Conservation (phyloP, 1,140 invertebrate species). For the Calliphora vicina region DNA sequence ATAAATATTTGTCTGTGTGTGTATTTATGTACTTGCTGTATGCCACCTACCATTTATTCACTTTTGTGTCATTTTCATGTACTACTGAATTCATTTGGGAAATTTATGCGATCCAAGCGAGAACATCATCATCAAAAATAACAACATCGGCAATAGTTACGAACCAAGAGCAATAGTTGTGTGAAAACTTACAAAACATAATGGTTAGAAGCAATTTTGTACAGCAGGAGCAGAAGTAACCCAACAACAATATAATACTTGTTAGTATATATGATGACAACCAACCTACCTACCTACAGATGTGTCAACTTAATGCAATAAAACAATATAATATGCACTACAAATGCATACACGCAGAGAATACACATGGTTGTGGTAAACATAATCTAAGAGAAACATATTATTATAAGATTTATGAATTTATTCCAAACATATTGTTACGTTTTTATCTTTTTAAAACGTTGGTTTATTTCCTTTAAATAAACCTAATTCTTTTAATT, state of each 20-base stretch:
- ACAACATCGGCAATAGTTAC: neutral
- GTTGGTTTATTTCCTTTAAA: no score
- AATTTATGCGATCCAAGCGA: slow-evolving; percentile 53
- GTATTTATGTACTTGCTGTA: neutral
- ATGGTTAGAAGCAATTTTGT: neutral
- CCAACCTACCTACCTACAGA: neutral
- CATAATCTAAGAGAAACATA: no score
- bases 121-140: slow-evolving; percentile 56
- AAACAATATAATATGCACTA: neutral
- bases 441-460: no score
- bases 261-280: neutral
- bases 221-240: neutral
- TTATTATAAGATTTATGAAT: no score
- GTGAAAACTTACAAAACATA: neutral
- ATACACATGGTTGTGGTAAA: no score
- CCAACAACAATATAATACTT: neutral
- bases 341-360: neutral
- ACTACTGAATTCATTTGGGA: slow-evolving; percentile 43
- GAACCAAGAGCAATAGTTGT: slow-evolving; percentile 8
- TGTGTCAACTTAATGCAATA: neutral
- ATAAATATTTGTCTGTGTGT: neutral
- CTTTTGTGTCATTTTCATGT: slow-evolving; percentile 38
- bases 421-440: no score
- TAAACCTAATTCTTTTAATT: no score
- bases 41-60: slow-evolving; percentile 9